phyloP scores from a whole-genome alignment of 2,888 invertebrate species.

The Eudemis profundana region DNA sequence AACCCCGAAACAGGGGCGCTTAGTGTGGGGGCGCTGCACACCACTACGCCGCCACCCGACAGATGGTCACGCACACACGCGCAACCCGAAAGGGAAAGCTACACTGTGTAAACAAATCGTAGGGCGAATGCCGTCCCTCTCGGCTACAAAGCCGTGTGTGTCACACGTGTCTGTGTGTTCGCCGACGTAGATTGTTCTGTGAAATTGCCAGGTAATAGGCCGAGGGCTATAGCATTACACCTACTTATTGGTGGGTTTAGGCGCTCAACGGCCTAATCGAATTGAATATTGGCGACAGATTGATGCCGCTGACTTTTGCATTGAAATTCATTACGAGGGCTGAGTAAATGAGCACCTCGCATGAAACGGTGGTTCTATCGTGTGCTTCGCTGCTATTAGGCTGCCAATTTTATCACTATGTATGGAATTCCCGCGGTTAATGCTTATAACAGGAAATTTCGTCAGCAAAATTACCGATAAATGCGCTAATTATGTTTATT shows the following conservation, averaged over 20 bases:
- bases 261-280: constrained; percentile 77
- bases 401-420: constrained; percentile 32
- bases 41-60: constrained; percentile 70
- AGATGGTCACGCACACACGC: constrained; percentile 80
- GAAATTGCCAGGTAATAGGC: constrained; percentile 86
- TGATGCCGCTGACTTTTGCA: constrained; percentile 59
- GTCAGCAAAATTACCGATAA: constrained; percentile 24
- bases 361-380: constrained; percentile 33
- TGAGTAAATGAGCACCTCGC: constrained; percentile 34
- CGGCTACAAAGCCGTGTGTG: constrained; percentile 76
- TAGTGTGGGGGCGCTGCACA: constrained; percentile 74
- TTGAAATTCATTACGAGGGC: constrained; percentile 46
- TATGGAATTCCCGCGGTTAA: constrained; percentile 30
- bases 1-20: constrained; percentile 78
- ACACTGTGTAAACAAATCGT: constrained; percentile 84
- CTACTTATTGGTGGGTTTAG: constrained; percentile 81
- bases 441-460: constrained; percentile 36
- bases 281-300: constrained; percentile 74
- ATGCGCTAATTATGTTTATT: constrained; percentile 29
- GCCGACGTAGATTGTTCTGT: constrained; percentile 83
- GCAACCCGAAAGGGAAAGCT: constrained; percentile 80
- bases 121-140: constrained; percentile 77
- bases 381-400: constrained; percentile 33
- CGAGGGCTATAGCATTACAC: constrained; percentile 82
- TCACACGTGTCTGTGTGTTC: constrained; percentile 78